A percentile compares a stretch with the other conserved stretches of the same genome.
Conservation (phyloP, 2,888 invertebrate species). For the Chorisops tibialis region DNA sequence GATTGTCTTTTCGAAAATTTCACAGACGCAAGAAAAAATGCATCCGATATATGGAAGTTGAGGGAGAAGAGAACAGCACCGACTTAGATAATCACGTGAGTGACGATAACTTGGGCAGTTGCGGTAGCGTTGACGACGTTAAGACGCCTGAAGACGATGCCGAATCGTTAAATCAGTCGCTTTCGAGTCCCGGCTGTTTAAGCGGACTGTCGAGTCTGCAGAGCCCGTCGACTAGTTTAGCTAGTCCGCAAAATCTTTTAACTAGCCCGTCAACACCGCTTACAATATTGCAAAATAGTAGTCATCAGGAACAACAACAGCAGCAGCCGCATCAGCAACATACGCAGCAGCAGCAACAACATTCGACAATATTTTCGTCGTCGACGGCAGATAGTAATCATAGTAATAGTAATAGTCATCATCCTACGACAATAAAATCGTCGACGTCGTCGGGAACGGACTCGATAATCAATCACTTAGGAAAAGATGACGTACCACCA, state of each 20-base stretch:
- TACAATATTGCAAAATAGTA: constrained; percentile 32
- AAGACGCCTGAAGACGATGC: constrained; percentile 66
- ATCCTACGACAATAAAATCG: background rate
- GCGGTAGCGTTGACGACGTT: constrained; percentile 72
- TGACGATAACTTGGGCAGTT: constrained; percentile 74
- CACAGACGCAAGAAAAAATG: constrained; percentile 95
- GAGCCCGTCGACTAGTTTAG: constrained; percentile 68
- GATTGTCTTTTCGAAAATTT: constrained; percentile 34
- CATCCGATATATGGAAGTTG: constrained; percentile 90
- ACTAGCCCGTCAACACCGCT: constrained; percentile 57
- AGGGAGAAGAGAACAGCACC: constrained; percentile 63
- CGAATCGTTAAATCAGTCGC: constrained; percentile 61
- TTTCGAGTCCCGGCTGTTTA: constrained; percentile 60
- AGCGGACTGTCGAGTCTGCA: constrained; percentile 68
- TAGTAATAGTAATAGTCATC: background rate
- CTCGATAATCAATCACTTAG: background rate
- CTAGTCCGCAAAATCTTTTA: constrained; percentile 73
- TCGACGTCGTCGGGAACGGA: background rate
- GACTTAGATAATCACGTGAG: constrained; percentile 56
- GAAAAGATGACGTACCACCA: background rate
- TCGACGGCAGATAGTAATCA: constrained; percentile 15
- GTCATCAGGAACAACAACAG: constrained; percentile 25
- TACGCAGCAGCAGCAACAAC: constrained; percentile 34
- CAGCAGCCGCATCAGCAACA: constrained; percentile 32
- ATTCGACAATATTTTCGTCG: constrained; percentile 32